Evolutionary conservation across 2,888 invertebrate genomes (phyloP), one percentile per base, ranked within the genome.

Genomic region (Adelognathus sp.): DNA sequence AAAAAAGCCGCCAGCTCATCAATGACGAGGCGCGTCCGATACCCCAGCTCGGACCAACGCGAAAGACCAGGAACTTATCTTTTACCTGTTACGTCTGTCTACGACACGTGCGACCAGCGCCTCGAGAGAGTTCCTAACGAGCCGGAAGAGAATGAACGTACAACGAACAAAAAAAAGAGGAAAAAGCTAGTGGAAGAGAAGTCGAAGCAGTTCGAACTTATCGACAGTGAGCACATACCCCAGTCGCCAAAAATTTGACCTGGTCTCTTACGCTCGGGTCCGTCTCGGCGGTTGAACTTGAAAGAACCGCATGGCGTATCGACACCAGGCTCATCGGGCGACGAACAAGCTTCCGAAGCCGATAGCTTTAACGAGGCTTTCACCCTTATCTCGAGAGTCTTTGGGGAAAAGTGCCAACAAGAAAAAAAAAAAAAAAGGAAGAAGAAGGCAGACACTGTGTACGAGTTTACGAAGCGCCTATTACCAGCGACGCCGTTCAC

Each of bases 1-100:
- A n/a, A 54, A 14, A 67, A 80, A 80, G 63, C 64, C 39, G 66
- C 61, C 76, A 36, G 52, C 11, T 50, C 56, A 18, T 44, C 44
- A 44, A 44, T 63, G 70, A 60, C 70, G 70, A 46, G 16, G 44
- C 52, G 29, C 39, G 39, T 4, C 14, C 9, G 44, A 9, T 61
- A 61, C 31, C 44, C 16, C 44, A 16, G n/a, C 61, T 61, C 21
- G 21, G 21, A 18, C 21, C 11, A 31, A 58, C 21, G 58, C 27
- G 21, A 61, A 58, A 41, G 24, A 14, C 46, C 29, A 63, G 44
- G 29, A 29, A 61, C 31, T 31, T 63, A 16, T 46, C 46, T 9
- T 29, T 31, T 46, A 18, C 44, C 63, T 63, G 31, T 63, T 46
- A 63, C 44, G 63, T 18, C 21, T 46, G 63, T 29, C 52, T 54